Percentiles rank a stretch among this genome's conserved stretches.
Conservation (phyloP, 2,113 vertebrate genomes). For the Rhineura floridana region DNA sequence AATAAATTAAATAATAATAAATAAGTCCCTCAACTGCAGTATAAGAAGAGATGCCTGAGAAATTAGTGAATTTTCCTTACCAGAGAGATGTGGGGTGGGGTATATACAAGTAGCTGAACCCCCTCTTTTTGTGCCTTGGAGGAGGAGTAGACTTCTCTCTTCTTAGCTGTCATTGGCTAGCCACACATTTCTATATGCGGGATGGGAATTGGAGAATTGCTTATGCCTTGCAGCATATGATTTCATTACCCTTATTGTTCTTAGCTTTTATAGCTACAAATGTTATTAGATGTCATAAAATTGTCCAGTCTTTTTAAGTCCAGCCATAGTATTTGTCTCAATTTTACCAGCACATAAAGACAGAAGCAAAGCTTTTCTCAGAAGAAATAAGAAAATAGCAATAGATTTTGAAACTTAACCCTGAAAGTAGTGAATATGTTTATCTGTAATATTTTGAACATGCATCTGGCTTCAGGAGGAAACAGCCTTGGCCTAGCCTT, state of each 20-base stretch:
- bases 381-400: constrained; percentile 27
- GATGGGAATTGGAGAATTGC: constrained; percentile 26
- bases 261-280: constrained; percentile 49
- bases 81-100: background rate
- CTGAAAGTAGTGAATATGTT: constrained; percentile 49
- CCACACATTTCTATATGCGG: background rate
- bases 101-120: background rate
- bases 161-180: background rate
- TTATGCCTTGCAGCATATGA: constrained; percentile 39
- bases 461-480: constrained; percentile 47
- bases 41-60: background rate
- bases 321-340: constrained; percentile 36
- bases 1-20: too few relatives aligned
- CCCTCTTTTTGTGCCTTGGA: background rate
- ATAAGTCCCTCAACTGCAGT: background rate
- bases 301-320: constrained; percentile 56
- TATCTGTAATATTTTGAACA: constrained; percentile 54
- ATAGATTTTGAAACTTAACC: constrained; percentile 47
- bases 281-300: constrained; percentile 61
- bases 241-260: constrained; percentile 49
- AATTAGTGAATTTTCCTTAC: background rate
- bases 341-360: constrained; percentile 27
- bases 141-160: constrained; percentile 5
- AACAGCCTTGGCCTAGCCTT: constrained; percentile 43
- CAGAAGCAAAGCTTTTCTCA: constrained; percentile 28